Percentiles rank a stretch among this genome's conserved stretches.
These are phyloP conservation scores for Cerceris rybyensis DNA, from an alignment of 2,888 invertebrate species.

Conservation along the genomic window DNA sequence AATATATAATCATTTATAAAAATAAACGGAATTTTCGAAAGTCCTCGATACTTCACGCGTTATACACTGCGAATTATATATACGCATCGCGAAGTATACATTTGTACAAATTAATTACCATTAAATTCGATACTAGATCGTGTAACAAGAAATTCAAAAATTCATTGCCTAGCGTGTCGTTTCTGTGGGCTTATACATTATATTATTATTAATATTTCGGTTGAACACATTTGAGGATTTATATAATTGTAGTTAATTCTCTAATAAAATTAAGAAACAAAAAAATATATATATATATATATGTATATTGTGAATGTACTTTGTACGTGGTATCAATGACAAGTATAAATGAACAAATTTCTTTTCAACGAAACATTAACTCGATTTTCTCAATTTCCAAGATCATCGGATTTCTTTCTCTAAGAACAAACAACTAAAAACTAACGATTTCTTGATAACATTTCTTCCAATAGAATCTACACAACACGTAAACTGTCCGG, in stretches of 20 bases:
- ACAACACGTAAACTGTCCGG: not conserved
- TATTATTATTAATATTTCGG: constrained; percentile 17
- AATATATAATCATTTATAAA: constrained; percentile 50
- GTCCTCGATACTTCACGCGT: constrained; percentile 13
- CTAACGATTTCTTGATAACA: not conserved
- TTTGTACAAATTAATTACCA: constrained; percentile 38
- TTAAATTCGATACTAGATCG: constrained; percentile 27
- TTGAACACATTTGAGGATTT: constrained; percentile 22
- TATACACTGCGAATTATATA: constrained; percentile 14
- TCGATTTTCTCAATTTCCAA: not conserved
- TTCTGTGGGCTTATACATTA: constrained; percentile 14
- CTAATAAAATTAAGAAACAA: not conserved
- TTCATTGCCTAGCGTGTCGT: constrained; percentile 13
- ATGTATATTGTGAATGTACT: constrained; percentile 2
- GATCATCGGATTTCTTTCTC: not conserved
- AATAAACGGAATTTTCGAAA: constrained; percentile 48
- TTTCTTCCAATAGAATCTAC: not conserved
- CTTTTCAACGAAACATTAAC: not conserved
- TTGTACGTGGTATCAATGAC: not conserved
- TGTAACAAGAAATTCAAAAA: constrained; percentile 23
- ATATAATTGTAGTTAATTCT: constrained; percentile 5
- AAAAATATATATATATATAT: not conserved
- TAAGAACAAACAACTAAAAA: not conserved
- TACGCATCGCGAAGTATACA: constrained; percentile 20
- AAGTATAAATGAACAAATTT: not conserved